phyloP scores from a whole-genome alignment of 2,797 vertebrate species.

The Schizopygopsis malacanthus region DNA sequence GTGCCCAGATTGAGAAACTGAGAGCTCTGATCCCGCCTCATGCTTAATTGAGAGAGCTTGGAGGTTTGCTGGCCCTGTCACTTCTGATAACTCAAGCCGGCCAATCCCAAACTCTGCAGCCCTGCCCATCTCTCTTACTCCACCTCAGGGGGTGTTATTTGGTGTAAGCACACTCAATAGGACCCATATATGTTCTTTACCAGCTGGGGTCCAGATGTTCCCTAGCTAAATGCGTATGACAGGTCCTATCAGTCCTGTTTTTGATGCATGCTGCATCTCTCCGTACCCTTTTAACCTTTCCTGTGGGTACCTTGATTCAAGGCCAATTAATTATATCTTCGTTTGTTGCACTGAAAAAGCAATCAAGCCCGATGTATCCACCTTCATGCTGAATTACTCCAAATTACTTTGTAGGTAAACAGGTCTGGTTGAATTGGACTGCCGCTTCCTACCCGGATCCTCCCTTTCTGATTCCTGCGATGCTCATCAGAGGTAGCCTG shows the following conservation, averaged over 20 bases:
- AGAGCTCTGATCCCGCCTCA: slow-evolving; percentile 46
- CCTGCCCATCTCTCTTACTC: slow-evolving; percentile 45
- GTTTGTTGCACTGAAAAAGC: slow-evolving; percentile 70
- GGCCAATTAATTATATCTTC: slow-evolving; percentile 64
- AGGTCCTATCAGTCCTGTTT: slow-evolving; percentile 54
- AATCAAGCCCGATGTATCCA: slow-evolving; percentile 69
- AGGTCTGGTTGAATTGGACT: neutral
- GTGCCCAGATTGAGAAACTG: slow-evolving; percentile 32
- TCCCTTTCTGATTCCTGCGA: slow-evolving; percentile 53
- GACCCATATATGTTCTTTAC: slow-evolving; percentile 35
- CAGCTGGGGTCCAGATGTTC: slow-evolving; percentile 69
- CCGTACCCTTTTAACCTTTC: neutral
- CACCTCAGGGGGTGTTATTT: slow-evolving; percentile 53
- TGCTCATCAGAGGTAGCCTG: slow-evolving; percentile 67
- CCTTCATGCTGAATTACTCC: slow-evolving; percentile 68
- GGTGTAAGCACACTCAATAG: slow-evolving; percentile 49
- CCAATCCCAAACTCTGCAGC: slow-evolving; percentile 40
- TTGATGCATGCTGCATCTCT: slow-evolving; percentile 35
- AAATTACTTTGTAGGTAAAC: slow-evolving; percentile 61
- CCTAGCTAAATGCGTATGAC: slow-evolving; percentile 45
- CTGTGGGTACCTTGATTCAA: slow-evolving; percentile 60
- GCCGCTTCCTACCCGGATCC: slow-evolving; percentile 4
- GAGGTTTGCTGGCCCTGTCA: slow-evolving; percentile 61
- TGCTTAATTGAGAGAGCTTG: slow-evolving; percentile 56
- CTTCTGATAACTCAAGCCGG: slow-evolving; percentile 59